Evolutionary conservation across 1,140 invertebrate species (phyloP).

Genomic region (Aphelenchoides besseyi): DNA sequence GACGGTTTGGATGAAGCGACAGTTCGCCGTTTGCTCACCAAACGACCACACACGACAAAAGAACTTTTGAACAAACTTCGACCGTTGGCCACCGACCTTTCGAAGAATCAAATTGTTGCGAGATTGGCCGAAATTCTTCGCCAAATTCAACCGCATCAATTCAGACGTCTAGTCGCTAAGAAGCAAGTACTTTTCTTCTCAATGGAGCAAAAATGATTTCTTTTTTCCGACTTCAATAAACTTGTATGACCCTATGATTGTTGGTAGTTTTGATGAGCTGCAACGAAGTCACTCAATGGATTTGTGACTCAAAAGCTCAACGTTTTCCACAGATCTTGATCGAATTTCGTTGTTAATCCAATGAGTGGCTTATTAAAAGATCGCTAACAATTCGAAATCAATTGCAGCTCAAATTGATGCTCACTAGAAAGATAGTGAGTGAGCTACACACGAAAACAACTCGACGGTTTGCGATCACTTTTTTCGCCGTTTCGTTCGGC

Average conservation of each 20-base stretch:
- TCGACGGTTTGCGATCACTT: too few relatives aligned
- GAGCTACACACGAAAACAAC: too few relatives aligned
- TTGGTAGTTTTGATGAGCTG: background rate
- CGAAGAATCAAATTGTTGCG: constrained; percentile 53
- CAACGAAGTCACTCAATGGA: background rate
- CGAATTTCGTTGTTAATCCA: background rate
- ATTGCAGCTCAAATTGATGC: too few relatives aligned
- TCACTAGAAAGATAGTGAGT: too few relatives aligned
- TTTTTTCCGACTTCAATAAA: background rate
- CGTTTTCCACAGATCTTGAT: background rate
- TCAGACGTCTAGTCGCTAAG: constrained; percentile 49
- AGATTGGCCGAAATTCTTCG: constrained; percentile 54
- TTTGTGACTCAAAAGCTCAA: background rate
- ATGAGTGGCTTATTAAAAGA: background rate
- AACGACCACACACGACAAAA: constrained; percentile 59
- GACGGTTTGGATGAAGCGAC: constrained; percentile 54
- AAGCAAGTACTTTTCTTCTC: constrained; percentile 60
- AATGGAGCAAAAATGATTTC: constrained; percentile 11
- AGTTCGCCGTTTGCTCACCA: constrained; percentile 48
- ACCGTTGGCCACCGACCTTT: constrained; percentile 41
- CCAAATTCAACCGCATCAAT: constrained; percentile 56
- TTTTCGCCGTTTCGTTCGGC: too few relatives aligned
- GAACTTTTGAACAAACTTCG: constrained; percentile 53
- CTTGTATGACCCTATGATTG: background rate
- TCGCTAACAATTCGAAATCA: too few relatives aligned